Percentiles rank a stretch among this genome's conserved stretches.
Evolutionary conservation across 1,140 invertebrate genomes (phyloP).

Genomic region (Hycleus phaleratus): DNA sequence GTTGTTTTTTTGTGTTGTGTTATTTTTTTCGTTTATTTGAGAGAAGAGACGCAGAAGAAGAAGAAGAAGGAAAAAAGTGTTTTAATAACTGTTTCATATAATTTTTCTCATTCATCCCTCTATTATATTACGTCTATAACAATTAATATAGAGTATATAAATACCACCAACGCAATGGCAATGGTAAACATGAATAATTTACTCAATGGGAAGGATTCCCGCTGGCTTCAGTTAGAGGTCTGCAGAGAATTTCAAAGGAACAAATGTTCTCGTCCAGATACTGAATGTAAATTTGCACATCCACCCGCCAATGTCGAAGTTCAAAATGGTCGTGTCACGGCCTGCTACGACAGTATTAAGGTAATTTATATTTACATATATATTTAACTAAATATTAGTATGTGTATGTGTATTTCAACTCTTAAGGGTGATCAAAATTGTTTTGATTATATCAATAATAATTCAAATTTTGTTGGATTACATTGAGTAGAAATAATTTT

Average conservation of each 20-base stretch:
- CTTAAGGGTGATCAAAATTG: background rate
- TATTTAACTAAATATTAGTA: background rate
- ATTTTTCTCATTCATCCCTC: background rate
- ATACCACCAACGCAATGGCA: constrained; percentile 52
- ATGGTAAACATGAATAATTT: constrained; percentile 97
- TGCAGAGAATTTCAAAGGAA: constrained; percentile 99
- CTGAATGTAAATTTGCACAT: constrained; percentile 99
- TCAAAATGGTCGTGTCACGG: constrained; percentile 98
- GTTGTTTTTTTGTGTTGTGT: constrained; percentile 24
- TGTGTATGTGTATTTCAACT: background rate
- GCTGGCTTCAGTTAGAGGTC: constrained; percentile 99
- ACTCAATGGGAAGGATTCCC: constrained; percentile 96
- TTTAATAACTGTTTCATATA: background rate
- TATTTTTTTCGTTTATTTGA: constrained; percentile 4
- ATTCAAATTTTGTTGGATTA: background rate
- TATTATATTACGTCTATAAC: background rate
- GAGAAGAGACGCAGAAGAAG: no score
- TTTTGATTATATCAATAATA: background rate
- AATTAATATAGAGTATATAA: constrained; percentile 2
- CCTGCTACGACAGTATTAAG: constrained; percentile 99
- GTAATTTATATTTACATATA: constrained; percentile 54
- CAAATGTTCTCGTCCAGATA: constrained; percentile 97
- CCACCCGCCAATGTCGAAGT: constrained; percentile 98
- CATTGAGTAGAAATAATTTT: no score
- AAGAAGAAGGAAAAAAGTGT: background rate